Percentiles rank a stretch among this genome's conserved stretches.
Evolutionary conservation across 2,888 invertebrate genomes (phyloP).

Genomic region (Agonum fuliginosum): DNA sequence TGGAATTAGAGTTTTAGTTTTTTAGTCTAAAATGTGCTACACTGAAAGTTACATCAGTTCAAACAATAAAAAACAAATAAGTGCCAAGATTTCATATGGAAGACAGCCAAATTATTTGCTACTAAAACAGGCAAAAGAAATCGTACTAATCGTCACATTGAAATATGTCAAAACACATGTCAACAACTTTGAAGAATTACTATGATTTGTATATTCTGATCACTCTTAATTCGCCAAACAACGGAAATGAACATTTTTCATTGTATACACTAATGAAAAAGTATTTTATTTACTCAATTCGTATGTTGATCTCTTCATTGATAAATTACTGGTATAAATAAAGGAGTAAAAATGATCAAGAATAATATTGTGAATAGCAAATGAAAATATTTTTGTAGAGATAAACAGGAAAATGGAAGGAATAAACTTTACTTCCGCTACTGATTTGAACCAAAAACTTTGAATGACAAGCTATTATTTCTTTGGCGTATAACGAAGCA

Average conservation of each 20-base stretch:
- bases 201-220: too few species aligned
- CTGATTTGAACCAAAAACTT: neutral
- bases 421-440: conserved; percentile 37
- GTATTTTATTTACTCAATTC: too few species aligned
- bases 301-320: too few species aligned
- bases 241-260: conserved; percentile 14
- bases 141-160: neutral
- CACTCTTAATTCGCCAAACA: conserved; percentile 11
- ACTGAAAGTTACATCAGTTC: neutral
- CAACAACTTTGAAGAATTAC: too few species aligned
- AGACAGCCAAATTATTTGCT: neutral
- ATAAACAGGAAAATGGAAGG: conserved; percentile 28
- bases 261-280: too few species aligned
- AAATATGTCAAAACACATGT: too few species aligned
- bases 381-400: conserved; percentile 20
- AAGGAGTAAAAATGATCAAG: neutral
- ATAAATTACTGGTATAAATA: neutral
- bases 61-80: too few species aligned
- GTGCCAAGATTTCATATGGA: conserved; percentile 5
- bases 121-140: conserved; percentile 13
- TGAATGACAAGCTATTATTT: too few species aligned
- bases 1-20: too few species aligned
- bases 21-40: too few species aligned
- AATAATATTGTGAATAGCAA: conserved; percentile 16
- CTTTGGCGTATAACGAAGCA: conserved; percentile 9